These are phyloP conservation scores for Calonectris borealis DNA, from an alignment of 2,113 vertebrate genomes.

Conservation along the genomic window DNA sequence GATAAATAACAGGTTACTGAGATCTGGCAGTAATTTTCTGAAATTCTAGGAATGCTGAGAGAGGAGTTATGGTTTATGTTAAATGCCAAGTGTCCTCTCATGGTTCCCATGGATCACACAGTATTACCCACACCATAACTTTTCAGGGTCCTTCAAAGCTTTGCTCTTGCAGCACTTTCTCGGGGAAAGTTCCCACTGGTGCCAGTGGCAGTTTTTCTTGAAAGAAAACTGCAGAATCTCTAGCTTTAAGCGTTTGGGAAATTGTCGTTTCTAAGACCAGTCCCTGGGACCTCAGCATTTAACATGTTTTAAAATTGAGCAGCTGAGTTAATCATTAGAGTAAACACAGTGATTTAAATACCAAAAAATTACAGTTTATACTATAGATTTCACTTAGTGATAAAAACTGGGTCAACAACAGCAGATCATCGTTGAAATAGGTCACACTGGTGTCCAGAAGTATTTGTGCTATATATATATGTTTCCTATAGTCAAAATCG, in stretches of 20 bases:
- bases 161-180: background rate
- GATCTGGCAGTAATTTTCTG: background rate
- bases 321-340: background rate
- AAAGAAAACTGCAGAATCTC: background rate
- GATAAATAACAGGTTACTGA: background rate
- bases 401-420: background rate
- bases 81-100: background rate
- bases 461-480: background rate
- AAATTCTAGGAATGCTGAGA: conserved; percentile 8
- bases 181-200: background rate
- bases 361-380: background rate
- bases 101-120: background rate
- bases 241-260: background rate
- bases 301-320: background rate
- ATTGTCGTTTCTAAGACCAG: background rate
- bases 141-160: background rate
- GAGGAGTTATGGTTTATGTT: background rate
- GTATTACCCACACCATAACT: background rate
- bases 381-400: background rate
- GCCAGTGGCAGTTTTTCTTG: background rate
- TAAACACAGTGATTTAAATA: background rate
- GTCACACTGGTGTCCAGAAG: background rate
- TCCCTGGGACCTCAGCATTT: background rate
- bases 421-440: background rate
- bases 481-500: background rate